phyloP scores from a whole-genome alignment of 2,797 vertebrate genomes.

The Phalanger gymnotis region DNA sequence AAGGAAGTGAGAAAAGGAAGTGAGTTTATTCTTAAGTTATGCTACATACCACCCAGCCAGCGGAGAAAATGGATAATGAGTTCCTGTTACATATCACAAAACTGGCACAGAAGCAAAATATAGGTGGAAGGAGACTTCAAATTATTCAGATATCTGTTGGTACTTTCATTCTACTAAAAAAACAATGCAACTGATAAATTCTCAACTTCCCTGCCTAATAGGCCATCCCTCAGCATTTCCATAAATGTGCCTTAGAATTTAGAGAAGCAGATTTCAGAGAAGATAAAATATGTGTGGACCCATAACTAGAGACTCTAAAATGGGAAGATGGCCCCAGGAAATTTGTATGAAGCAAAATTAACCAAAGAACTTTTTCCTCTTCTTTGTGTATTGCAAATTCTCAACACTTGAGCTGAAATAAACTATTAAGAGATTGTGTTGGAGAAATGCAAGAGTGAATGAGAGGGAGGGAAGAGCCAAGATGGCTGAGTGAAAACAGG shows the following conservation, averaged over 20 bases:
- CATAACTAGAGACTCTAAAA: background rate
- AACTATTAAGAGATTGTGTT: background rate
- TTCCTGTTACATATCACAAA: background rate
- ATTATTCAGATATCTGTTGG: background rate
- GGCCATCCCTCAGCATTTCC: background rate
- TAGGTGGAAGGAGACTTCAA: background rate
- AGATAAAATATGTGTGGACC: background rate
- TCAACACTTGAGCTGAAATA: background rate
- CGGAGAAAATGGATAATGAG: background rate
- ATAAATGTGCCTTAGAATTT: background rate
- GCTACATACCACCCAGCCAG: background rate
- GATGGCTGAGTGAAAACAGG: too few species aligned
- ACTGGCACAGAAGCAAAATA: background rate
- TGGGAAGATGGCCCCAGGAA: background rate
- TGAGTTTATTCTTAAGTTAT: background rate
- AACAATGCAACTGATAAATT: background rate
- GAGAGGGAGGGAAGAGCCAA: too few species aligned
- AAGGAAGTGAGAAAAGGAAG: background rate
- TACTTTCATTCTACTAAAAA: background rate
- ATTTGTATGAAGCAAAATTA: background rate
- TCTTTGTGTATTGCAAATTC: background rate
- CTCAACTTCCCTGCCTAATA: background rate
- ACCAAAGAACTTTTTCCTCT: background rate
- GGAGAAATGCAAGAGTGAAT: too few species aligned
- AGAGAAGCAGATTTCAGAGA: background rate